Percentiles rank a stretch among this genome's conserved stretches.
Evolutionary conservation across 2,888 invertebrate species (phyloP).

Genomic region (Corythucha ciliata): DNA sequence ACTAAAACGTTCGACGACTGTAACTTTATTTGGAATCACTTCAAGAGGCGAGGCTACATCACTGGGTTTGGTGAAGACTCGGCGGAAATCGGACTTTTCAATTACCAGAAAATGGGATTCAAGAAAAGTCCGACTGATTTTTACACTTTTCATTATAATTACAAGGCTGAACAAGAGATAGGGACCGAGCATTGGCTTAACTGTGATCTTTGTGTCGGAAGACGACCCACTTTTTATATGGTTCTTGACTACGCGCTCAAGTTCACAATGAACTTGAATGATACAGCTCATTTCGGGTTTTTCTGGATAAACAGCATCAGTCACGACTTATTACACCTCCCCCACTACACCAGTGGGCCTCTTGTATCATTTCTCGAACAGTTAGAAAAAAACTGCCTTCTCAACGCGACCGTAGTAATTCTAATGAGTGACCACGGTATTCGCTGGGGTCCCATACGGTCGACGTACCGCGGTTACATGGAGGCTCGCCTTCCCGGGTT

Average conservation of each 20-base stretch:
- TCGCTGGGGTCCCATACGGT: constrained; percentile 72
- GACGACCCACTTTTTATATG: constrained; percentile 37
- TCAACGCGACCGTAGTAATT: constrained; percentile 60
- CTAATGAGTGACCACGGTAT: constrained; percentile 83
- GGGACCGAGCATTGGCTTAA: constrained; percentile 57
- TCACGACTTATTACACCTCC: constrained; percentile 75
- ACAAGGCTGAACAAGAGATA: constrained; percentile 56
- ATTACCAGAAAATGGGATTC: constrained; percentile 69
- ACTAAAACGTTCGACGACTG: constrained; percentile 63
- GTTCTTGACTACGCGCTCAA: constrained; percentile 39
- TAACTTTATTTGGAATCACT: constrained; percentile 76
- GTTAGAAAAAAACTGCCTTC: constrained; percentile 46
- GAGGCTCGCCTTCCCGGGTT: constrained; percentile 82
- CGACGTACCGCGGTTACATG: constrained; percentile 73
- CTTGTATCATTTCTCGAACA: constrained; percentile 51
- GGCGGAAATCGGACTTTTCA: constrained; percentile 67
- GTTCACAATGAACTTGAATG: constrained; percentile 51
- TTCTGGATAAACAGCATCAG: constrained; percentile 76
- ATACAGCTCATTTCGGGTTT: constrained; percentile 65
- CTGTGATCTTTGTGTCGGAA: constrained; percentile 56
- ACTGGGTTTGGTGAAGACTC: constrained; percentile 80
- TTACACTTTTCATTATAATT: constrained; percentile 65
- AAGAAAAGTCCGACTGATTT: constrained; percentile 69
- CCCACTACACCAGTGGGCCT: constrained; percentile 59
- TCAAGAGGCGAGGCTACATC: constrained; percentile 57